phyloP scores from a whole-genome alignment of 2,888 invertebrate species.

The Minunthozetes semirufus region DNA sequence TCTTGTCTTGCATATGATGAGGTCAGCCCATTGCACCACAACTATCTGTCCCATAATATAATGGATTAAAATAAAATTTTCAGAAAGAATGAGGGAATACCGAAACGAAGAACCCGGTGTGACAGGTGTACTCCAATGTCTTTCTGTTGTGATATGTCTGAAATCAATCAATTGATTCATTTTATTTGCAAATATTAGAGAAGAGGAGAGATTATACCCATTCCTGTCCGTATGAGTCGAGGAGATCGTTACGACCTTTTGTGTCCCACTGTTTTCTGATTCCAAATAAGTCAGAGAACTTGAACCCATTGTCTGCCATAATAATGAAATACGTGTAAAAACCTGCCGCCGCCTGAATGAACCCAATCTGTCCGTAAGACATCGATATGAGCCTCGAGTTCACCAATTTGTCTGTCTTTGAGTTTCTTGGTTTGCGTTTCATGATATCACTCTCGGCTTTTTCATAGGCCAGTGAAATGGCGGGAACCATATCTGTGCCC shows the following conservation, averaged over 20 bases:
- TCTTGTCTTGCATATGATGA: constrained; percentile 52
- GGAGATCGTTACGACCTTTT: constrained; percentile 92
- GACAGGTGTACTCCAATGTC: constrained; percentile 51
- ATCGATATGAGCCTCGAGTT: constrained; percentile 97
- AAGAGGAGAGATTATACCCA: too few relatives aligned
- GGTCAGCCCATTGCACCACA: constrained; percentile 51
- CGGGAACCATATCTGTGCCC: constrained; percentile 95
- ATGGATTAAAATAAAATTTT: too few relatives aligned
- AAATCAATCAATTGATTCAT: not conserved
- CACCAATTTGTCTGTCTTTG: constrained; percentile 82
- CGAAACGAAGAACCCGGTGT: constrained; percentile 52
- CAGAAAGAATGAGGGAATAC: constrained; percentile 42
- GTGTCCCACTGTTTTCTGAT: constrained; percentile 98
- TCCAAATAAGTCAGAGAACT: constrained; percentile 79
- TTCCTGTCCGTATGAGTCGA: constrained; percentile 98
- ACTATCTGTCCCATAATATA: constrained; percentile 42
- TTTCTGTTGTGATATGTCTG: constrained; percentile 49
- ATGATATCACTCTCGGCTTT: constrained; percentile 82
- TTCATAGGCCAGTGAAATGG: constrained; percentile 87
- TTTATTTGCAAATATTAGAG: too few relatives aligned
- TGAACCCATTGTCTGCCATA: constrained; percentile 99
- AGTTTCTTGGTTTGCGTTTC: constrained; percentile 84
- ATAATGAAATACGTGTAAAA: constrained; percentile 95
- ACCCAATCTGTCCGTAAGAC: constrained; percentile 85
- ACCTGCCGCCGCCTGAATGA: constrained; percentile 55